These are phyloP conservation scores for Dryoscopus gambensis DNA, from an alignment of 2,113 vertebrate species.

Conservation along the genomic window DNA sequence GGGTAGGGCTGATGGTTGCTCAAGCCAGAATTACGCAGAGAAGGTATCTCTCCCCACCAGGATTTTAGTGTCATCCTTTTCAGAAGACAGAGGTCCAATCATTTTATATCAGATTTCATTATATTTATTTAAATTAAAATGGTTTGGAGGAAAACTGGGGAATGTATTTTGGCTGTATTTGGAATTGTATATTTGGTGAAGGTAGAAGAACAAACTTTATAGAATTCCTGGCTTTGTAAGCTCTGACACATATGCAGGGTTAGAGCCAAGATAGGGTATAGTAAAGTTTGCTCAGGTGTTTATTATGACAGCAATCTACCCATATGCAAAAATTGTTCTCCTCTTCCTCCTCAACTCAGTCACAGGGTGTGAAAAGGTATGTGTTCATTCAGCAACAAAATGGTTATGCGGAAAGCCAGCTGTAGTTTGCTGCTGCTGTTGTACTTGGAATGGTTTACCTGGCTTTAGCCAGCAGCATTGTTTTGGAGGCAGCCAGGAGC, in stretches of 20 bases:
- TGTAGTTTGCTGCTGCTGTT: background rate
- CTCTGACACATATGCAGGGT: background rate
- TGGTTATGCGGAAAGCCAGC: background rate
- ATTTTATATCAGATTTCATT: background rate
- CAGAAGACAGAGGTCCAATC: background rate
- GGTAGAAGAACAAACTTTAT: background rate
- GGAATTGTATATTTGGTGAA: too few species aligned
- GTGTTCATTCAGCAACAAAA: background rate
- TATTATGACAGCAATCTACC: background rate
- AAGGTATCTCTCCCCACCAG: background rate
- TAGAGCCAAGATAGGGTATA: background rate
- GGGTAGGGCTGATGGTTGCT: background rate
- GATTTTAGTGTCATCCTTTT: background rate
- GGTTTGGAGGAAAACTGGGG: background rate
- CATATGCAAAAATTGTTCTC: background rate
- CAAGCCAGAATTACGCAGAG: background rate
- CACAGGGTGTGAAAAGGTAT: background rate
- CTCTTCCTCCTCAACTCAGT: background rate
- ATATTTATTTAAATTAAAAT: background rate
- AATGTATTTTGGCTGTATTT: background rate
- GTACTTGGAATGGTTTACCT: background rate
- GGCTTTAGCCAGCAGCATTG: background rate
- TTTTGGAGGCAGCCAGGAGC: background rate
- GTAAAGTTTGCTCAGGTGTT: constrained; percentile 24
- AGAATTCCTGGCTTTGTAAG: background rate